Conservation (phyloP, 2,113 vertebrate species). For the Lota lota region DNA sequence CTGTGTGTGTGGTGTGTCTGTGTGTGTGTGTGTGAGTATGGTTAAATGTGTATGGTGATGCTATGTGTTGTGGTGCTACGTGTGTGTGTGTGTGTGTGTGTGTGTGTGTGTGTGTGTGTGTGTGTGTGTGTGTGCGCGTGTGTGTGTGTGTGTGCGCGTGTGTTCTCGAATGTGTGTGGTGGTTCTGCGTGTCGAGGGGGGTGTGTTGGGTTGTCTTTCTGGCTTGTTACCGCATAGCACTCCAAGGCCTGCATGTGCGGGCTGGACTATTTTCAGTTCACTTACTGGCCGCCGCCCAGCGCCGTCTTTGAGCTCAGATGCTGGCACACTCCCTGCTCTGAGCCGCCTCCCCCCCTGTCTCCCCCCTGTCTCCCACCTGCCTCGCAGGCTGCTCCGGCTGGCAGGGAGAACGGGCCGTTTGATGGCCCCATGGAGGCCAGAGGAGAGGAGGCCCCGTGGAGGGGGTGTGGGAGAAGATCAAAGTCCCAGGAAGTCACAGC, state of each 20-base stretch:
- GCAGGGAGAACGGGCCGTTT: conserved; percentile 76
- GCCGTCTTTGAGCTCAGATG: conserved; percentile 59
- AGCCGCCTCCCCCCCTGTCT: conserved; percentile 29
- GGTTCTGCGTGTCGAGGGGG: too few species aligned
- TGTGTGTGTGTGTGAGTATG: too few species aligned
- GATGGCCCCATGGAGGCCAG: conserved; percentile 72
- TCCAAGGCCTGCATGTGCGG: conserved; percentile 44
- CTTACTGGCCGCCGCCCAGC: conserved; percentile 63
- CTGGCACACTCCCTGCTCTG: conserved; percentile 53
- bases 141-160: too few species aligned
- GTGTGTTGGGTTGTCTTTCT: background rate
- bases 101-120: too few species aligned
- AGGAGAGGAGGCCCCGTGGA: conserved; percentile 33
- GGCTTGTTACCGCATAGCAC: conserved; percentile 24
- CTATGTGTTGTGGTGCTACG: background rate
- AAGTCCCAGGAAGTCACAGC: conserved; percentile 48
- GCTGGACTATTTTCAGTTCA: conserved; percentile 70
- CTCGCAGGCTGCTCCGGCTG: conserved; percentile 63
- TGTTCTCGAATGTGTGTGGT: background rate
- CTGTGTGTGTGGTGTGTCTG: too few species aligned
- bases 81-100: too few species aligned
- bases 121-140: background rate
- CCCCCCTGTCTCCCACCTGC: conserved; percentile 65
- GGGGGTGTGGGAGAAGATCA: conserved; percentile 33
- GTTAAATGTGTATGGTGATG: too few species aligned